These are phyloP conservation scores for Paradoxurus hermaphroditus DNA, from an alignment of 2,113 vertebrate genomes.

Conservation along the genomic window DNA sequence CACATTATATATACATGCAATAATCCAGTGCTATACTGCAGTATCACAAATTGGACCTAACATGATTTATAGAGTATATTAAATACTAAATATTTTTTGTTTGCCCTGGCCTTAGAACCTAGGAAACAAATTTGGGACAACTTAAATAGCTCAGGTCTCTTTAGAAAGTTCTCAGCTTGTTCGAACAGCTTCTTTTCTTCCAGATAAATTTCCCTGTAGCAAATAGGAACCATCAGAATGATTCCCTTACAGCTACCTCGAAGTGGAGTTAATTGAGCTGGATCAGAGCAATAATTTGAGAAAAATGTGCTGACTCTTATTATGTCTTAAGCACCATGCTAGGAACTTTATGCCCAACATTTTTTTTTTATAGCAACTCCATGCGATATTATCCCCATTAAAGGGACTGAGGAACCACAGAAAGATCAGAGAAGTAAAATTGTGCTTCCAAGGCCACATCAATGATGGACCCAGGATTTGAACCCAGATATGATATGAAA, in stretches of 20 bases:
- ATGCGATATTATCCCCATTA: not conserved
- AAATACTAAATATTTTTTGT: slow-evolving; percentile 26
- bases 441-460: not conserved
- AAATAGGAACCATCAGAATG: slow-evolving; percentile 11
- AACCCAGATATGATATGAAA: not conserved
- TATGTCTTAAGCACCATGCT: not conserved
- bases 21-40: not conserved
- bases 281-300: not conserved
- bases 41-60: not conserved
- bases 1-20: not conserved
- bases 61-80: not conserved
- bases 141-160: not conserved
- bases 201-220: not conserved
- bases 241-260: not conserved
- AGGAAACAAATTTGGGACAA: not conserved
- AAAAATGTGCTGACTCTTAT: not conserved
- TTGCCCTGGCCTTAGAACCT: not conserved
- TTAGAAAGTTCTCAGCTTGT: not conserved
- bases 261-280: slow-evolving; percentile 10
- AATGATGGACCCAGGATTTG: not conserved
- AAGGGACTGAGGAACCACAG: not conserved
- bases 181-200: not conserved
- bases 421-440: not conserved
- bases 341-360: not conserved
- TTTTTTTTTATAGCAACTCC: not conserved